Base-by-base conservation (phyloP, 2,113 vertebrate genomes). In the Chaenogobius annularis region DNA sequence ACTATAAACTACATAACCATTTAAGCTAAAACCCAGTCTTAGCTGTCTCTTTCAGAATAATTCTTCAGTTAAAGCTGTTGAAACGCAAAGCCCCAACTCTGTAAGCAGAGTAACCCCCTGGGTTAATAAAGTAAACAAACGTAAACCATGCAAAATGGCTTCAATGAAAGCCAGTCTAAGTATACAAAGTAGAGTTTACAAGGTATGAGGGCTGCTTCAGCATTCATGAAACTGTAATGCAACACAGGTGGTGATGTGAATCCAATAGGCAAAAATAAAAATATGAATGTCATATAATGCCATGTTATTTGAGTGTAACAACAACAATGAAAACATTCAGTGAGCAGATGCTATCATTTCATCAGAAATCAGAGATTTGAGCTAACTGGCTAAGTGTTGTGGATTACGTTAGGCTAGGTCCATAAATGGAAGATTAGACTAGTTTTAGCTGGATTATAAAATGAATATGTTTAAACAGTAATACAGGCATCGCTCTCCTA, bases 91-190 rank as follows among this genome's bases (percentile, higher is more conserved):
- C 95, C 85, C 81, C 92, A 95, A 93, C 94, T 92, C 96, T 98
- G 98, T 97, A 94, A 94, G 94, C 96, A 95, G 93, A 95, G 94
- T 96, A 96, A 96, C 96, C 96, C 95, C 95, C 92, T 94, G 95
- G 95, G 96, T 96, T 98, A 97, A 97, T 97, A 98, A 98, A 97
- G 95, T 93, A 98, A 99, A 98, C 95, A 97, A 96, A 96, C 94
- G 94, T 96, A 98, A 96, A 96, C 95, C 94, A 88, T 95, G 95
- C 95, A 95, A 96, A 96, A 96, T 96, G 94, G 91, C 91, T 89
- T 94, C 95, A 98, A 96, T 99, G 97, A 96, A 96, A 97, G 94
- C 96, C 96, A 98, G 96, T 95, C 95, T 96, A 94, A 94, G 94
- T 96, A 96, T 97, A 98, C 94, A 91, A 94, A 95, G 94, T 94